Conservation (phyloP, 2,797 vertebrate genomes). For the Danionella dracula region DNA sequence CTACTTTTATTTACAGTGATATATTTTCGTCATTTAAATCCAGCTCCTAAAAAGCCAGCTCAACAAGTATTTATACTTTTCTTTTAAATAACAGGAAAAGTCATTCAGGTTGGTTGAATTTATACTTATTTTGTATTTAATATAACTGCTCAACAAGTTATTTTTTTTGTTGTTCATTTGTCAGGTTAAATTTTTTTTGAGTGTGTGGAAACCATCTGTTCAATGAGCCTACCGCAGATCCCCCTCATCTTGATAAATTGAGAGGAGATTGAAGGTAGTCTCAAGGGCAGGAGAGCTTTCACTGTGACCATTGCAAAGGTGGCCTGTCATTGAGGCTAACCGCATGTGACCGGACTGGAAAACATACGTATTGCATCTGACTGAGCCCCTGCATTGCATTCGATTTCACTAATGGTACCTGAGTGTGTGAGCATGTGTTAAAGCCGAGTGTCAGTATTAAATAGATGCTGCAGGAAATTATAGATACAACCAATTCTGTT, state of each 20-base stretch:
- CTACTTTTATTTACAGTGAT: too few relatives aligned
- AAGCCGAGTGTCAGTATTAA: background rate
- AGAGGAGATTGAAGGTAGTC: slow-evolving; percentile 15
- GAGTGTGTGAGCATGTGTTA: background rate
- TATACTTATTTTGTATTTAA: too few relatives aligned
- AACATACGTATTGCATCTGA: slow-evolving; percentile 16
- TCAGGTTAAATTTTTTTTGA: too few relatives aligned
- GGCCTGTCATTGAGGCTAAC: slow-evolving; percentile 24
- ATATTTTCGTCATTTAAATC: too few relatives aligned
- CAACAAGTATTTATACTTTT: too few relatives aligned
- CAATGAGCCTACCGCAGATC: background rate
- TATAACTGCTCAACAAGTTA: too few relatives aligned
- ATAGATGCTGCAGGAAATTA: background rate
- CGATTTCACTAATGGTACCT: background rate
- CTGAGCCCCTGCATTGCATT: background rate
- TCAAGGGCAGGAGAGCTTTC: slow-evolving; percentile 8
- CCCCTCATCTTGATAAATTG: slow-evolving; percentile 22
- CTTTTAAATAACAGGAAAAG: too few relatives aligned
- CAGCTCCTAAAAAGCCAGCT: too few relatives aligned
- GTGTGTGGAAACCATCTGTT: background rate
- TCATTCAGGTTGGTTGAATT: too few relatives aligned
- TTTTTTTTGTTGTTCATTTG: too few relatives aligned
- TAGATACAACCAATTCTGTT: too few relatives aligned
- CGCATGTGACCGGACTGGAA: slow-evolving; percentile 11
- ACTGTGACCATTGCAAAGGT: background rate